Evolutionary conservation across 1,140 invertebrate genomes (phyloP), one percentile per base, ranked within the genome.

Genomic region (Drosophila jambulina): DNA sequence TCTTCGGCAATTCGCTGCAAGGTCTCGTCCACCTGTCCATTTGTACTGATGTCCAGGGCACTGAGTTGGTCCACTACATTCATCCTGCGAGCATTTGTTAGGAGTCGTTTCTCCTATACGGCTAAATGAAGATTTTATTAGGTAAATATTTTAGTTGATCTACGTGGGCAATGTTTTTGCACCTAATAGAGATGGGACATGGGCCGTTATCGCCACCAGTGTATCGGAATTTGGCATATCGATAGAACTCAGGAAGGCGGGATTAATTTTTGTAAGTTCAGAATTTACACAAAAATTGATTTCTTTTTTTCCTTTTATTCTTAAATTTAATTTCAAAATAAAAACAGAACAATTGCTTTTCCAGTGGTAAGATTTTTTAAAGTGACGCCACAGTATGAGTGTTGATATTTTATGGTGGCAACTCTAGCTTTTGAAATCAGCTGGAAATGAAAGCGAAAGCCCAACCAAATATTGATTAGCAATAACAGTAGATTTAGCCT

Each of bases 401-500:
- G n/a, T n/a, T 19, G 1, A 10, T 10, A 9, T 10, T 9, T 8
- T 2, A 1, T 17, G 21, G 9, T 36, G 51, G 4, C 51, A 54
- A 43, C 62, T 32, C 62, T 64, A 5, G 21, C 2, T 17, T 42
- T 61, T 17, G 17, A 38, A 32, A 71, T 40, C 74, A 76, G 60
- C 74, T 76, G 72, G 70, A 58, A 57, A 43, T 32, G 12, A 51
- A 76, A 76, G 75, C 59, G 27, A 60, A 77, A 60, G 75, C 56
- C 48, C 58, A 68, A 82, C 40, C 72, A 67, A 85, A 68, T 88
- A 88, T 88, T 90, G 85, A 88, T 88, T 88, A 71, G 78, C 70
- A 75, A 68, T 87, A 70, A 64, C 25, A 12, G 61, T 54, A 49
- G 70, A 51, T 36, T 76, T 87, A 77, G 71, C 34, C 67, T 38